These are phyloP conservation scores for Saguinus midas DNA, from an alignment of 2,113 vertebrate genomes.

Conservation along the genomic window DNA sequence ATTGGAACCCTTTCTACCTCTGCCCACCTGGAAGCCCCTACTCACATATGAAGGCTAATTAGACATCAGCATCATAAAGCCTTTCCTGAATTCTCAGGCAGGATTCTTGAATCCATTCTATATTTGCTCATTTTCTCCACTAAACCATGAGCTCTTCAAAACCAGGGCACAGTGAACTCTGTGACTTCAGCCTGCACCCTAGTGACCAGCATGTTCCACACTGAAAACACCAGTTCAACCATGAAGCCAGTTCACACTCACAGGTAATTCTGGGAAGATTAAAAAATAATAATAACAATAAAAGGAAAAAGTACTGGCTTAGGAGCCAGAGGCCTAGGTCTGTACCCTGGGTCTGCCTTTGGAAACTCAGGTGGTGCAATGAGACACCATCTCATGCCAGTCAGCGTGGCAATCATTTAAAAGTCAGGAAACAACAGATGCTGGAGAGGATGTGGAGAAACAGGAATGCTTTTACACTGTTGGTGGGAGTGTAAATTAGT, in stretches of 20 bases:
- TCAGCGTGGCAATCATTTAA: too few relatives aligned
- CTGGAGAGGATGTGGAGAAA: too few relatives aligned
- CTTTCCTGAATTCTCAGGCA: background rate
- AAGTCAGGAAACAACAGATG: too few relatives aligned
- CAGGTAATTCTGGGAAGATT: background rate
- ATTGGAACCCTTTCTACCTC: background rate
- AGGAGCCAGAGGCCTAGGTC: background rate
- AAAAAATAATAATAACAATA: background rate
- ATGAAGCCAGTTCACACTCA: background rate
- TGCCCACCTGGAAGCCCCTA: background rate
- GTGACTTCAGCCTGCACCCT: background rate
- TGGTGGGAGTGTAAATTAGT: too few relatives aligned
- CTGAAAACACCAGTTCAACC: background rate
- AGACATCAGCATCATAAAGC: background rate
- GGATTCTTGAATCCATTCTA: background rate
- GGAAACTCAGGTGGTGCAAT: background rate
- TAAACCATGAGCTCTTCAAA: background rate
- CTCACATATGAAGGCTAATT: background rate
- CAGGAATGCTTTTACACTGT: too few relatives aligned
- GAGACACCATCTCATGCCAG: too few relatives aligned
- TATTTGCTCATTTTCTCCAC: background rate
- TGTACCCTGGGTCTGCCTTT: background rate
- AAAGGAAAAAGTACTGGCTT: background rate
- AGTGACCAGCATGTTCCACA: background rate
- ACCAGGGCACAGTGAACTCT: background rate